phyloP scores from a whole-genome alignment of 2,797 vertebrate genomes.

The Phoebastria nigripes region DNA sequence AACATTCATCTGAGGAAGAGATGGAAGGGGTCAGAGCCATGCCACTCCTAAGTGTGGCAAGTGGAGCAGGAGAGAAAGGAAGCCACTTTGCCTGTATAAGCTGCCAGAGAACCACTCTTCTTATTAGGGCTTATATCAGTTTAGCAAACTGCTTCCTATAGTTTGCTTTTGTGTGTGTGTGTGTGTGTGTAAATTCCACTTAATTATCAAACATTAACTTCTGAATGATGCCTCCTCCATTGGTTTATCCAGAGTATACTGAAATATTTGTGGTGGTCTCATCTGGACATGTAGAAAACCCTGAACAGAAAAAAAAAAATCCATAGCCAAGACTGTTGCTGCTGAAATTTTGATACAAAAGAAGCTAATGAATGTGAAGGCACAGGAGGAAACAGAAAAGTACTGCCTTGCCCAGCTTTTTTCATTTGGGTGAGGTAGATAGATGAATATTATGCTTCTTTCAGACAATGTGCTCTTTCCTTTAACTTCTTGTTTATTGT shows the following conservation, averaged over 20 bases:
- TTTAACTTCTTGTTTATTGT: not conserved
- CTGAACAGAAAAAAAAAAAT: not conserved
- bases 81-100: not conserved
- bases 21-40: not conserved
- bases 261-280: not conserved
- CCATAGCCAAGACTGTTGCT: not conserved
- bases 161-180: not conserved
- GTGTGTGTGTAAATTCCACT: not conserved
- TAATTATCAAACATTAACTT: not conserved
- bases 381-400: not conserved
- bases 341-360: not conserved
- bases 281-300: not conserved
- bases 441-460: not conserved
- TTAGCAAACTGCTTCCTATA: not conserved
- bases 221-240: not conserved
- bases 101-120: not conserved
- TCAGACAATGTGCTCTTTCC: not conserved
- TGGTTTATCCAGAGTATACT: not conserved
- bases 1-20: not conserved
- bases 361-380: not conserved
- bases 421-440: not conserved
- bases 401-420: not conserved
- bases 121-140: not conserved
- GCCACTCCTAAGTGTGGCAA: rapidly evolving
- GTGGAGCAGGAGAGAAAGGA: not conserved